These are phyloP conservation scores for Galerucella nymphaeae DNA, from an alignment of 2,888 invertebrate species.

Conservation along the genomic window DNA sequence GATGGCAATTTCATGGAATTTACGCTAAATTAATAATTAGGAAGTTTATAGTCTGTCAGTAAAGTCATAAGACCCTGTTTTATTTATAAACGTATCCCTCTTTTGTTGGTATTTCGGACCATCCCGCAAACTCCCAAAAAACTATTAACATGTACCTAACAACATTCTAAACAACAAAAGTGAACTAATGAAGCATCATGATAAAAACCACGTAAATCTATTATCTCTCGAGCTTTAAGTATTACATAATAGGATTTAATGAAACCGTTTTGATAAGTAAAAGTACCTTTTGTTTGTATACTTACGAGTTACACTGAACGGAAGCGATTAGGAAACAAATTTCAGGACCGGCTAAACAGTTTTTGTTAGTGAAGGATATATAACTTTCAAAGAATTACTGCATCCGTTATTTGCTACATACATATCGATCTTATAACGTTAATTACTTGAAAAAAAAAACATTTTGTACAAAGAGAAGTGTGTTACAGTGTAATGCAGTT, in stretches of 20 bases:
- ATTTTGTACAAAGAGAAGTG: neutral
- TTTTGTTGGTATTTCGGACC: slow-evolving; percentile 1
- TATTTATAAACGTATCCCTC: slow-evolving; percentile 8
- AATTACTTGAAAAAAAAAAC: neutral
- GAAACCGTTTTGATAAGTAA: slow-evolving; percentile 42
- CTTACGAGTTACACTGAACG: slow-evolving; percentile 40
- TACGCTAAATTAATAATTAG: neutral
- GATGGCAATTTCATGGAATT: neutral
- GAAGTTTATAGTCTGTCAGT: neutral
- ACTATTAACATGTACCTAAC: slow-evolving; percentile 29
- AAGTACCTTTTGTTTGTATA: slow-evolving; percentile 41
- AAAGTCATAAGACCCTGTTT: slow-evolving; percentile 7
- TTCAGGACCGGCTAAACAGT: neutral
- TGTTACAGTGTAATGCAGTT: neutral
- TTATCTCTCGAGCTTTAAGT: slow-evolving; percentile 41
- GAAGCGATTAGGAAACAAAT: slow-evolving; percentile 30
- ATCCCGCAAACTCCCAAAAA: slow-evolving; percentile 32
- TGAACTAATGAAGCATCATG: slow-evolving; percentile 37
- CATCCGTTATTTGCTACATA: no score
- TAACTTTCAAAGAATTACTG: no score
- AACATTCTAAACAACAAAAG: slow-evolving; percentile 34
- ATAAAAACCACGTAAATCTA: slow-evolving; percentile 42
- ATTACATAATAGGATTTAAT: slow-evolving; percentile 45
- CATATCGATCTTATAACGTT: no score
- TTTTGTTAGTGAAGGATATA: slow-evolving; percentile 14